phyloP scores from a whole-genome alignment of 2,113 vertebrate genomes.

The Spermophilus dauricus region DNA sequence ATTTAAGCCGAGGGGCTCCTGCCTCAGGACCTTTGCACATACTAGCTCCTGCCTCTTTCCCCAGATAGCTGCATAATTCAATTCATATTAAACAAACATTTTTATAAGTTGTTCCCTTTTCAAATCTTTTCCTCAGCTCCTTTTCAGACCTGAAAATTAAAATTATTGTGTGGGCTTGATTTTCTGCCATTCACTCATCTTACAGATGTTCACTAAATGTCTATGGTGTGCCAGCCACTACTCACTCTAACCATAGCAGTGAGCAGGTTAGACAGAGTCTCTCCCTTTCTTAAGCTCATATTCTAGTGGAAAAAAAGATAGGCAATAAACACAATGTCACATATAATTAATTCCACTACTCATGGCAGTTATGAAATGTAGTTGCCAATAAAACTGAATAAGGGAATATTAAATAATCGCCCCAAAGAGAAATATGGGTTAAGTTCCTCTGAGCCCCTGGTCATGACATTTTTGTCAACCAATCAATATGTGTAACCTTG shows the following conservation, averaged over 20 bases:
- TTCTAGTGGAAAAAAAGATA: not conserved
- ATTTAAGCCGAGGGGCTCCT: not conserved
- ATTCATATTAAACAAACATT: conserved; percentile 23
- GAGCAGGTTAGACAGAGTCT: not conserved
- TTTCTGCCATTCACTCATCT: not conserved
- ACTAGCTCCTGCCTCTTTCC: not conserved
- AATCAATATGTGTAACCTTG: not conserved
- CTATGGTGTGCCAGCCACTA: too few species aligned
- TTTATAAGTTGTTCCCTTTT: not conserved
- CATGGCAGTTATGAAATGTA: not conserved
- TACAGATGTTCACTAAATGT: not conserved
- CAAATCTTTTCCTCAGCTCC: not conserved
- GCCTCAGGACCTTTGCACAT: not conserved
- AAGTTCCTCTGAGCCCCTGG: not conserved
- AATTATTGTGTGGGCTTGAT: not conserved
- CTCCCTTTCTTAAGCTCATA: not conserved
- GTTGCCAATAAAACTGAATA: not conserved
- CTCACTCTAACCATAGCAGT: not conserved
- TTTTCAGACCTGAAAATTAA: not conserved
- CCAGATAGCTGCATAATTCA: not conserved
- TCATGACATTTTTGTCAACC: not conserved
- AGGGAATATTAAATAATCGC: not conserved
- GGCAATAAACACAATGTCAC: not conserved
- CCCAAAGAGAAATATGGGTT: not conserved
- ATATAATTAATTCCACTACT: not conserved